phyloP scores from a whole-genome alignment of 2,888 invertebrate species.

The Platerodrilus igneus region DNA sequence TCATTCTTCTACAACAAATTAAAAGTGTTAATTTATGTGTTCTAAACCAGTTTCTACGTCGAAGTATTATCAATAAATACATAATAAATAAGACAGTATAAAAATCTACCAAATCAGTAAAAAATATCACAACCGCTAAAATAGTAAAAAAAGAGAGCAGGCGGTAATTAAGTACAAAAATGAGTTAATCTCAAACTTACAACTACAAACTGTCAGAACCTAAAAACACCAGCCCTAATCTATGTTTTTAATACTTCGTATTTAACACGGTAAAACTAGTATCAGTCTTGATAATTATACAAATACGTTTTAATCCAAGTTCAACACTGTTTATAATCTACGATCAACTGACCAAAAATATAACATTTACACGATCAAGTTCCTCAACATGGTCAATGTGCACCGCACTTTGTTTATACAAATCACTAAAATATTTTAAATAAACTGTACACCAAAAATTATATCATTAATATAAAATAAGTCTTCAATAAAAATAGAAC shows the following conservation, averaged over 20 bases:
- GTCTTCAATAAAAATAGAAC: slow-evolving; percentile 37
- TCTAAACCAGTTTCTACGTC: too few relatives aligned
- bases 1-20: too few relatives aligned
- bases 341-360: slow-evolving; percentile 47
- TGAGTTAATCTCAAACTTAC: slow-evolving; percentile 20
- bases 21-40: too few relatives aligned
- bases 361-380: slow-evolving; percentile 45
- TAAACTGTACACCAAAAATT: slow-evolving; percentile 44
- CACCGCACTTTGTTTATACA: slow-evolving; percentile 26
- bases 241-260: slow-evolving; percentile 44
- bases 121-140: slow-evolving; percentile 1
- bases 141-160: slow-evolving; percentile 14
- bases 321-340: slow-evolving; percentile 45
- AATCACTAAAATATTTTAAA: slow-evolving; percentile 35
- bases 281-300: slow-evolving; percentile 49
- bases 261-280: slow-evolving; percentile 47
- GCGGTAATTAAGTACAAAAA: slow-evolving; percentile 16
- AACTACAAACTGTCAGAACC: slow-evolving; percentile 26
- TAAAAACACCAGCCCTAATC: slow-evolving; percentile 42
- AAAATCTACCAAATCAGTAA: too few relatives aligned
- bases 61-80: too few relatives aligned
- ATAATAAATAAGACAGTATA: too few relatives aligned
- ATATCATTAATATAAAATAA: slow-evolving; percentile 33
- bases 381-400: slow-evolving; percentile 40
- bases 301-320: slow-evolving; percentile 44